Conservation (phyloP, 2,113 vertebrate genomes). For the Cromileptes altivelis region DNA sequence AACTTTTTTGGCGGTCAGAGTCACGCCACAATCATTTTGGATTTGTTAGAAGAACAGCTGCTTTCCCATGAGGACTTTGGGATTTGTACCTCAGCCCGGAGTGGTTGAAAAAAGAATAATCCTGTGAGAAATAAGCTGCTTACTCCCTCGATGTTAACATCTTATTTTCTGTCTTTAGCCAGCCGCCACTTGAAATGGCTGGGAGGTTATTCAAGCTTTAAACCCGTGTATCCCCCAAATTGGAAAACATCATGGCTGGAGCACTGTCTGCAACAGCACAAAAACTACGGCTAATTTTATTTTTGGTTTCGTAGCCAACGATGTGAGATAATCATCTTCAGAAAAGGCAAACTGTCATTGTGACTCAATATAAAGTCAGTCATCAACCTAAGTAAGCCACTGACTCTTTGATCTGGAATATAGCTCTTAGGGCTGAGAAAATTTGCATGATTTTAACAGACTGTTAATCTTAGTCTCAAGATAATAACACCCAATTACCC, state of each 20-base stretch:
- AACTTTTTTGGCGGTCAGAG: not conserved
- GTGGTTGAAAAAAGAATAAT: conserved; percentile 35
- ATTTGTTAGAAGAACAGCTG: conserved; percentile 36
- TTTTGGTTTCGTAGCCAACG: not conserved
- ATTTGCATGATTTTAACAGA: conserved; percentile 67
- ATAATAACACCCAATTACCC: conserved; percentile 38
- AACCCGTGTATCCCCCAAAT: not conserved
- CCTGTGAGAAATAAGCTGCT: conserved; percentile 42
- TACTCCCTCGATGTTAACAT: conserved; percentile 43
- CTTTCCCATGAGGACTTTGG: conserved; percentile 11
- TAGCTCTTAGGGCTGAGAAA: conserved; percentile 9
- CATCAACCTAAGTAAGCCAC: conserved; percentile 4
- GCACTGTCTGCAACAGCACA: not conserved
- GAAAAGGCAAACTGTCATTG: conserved; percentile 24
- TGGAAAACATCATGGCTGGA: conserved; percentile 2
- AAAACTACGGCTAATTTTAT: not conserved
- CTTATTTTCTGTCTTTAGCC: conserved; percentile 36
- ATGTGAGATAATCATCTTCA: conserved; percentile 18
- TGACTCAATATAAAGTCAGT: not conserved
- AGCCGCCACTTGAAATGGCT: conserved; percentile 8
- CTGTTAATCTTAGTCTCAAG: conserved; percentile 27
- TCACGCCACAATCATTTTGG: not conserved
- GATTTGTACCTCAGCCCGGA: conserved; percentile 17
- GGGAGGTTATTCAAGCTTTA: conserved; percentile 17
- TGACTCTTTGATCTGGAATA: conserved; percentile 40